A percentile compares a stretch with the other conserved stretches of the same genome.
Conservation (phyloP, 2,888 invertebrate species). For the Agriopis aurantiaria region DNA sequence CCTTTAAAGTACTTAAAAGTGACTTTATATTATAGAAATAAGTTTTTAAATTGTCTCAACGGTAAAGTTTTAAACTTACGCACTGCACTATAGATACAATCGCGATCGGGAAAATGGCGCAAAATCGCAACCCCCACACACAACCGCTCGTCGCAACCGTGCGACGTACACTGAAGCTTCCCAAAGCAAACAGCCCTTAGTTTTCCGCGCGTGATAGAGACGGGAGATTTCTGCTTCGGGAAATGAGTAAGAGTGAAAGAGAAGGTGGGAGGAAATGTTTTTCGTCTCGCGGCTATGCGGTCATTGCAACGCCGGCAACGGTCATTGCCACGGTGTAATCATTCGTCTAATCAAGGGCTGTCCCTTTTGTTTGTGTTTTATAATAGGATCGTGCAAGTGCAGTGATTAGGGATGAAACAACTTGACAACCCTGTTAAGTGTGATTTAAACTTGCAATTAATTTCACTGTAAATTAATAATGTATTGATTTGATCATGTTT, state of each 20-base stretch:
- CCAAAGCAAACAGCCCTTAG: constrained; percentile 67
- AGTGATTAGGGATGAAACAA: constrained; percentile 34
- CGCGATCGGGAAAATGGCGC: constrained; percentile 49
- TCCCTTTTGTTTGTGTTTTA: constrained; percentile 49
- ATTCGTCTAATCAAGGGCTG: constrained; percentile 59
- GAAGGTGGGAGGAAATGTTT: constrained; percentile 65
- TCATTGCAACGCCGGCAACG: constrained; percentile 78
- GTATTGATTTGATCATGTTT: too few species aligned
- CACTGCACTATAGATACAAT: constrained; percentile 54
- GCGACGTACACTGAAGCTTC: constrained; percentile 76
- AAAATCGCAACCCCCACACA: constrained; percentile 51
- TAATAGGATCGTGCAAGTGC: constrained; percentile 31
- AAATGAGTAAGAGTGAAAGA: constrained; percentile 57
- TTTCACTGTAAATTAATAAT: constrained; percentile 8
- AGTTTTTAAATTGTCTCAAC: constrained; percentile 23
- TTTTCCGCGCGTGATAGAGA: constrained; percentile 74
- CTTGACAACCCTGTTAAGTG: constrained; percentile 27
- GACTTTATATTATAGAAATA: neutral
- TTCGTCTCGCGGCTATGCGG: constrained; percentile 81
- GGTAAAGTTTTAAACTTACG: constrained; percentile 56
- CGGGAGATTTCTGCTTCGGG: constrained; percentile 50
- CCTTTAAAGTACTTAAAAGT: neutral
- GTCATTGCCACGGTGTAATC: constrained; percentile 80
- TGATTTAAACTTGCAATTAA: neutral
- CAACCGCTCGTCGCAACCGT: constrained; percentile 63